A percentile compares a stretch with the other conserved stretches of the same genome.
Evolutionary conservation across 2,888 invertebrate genomes (phyloP).

Genomic region (Holacanthella duospinosa): DNA sequence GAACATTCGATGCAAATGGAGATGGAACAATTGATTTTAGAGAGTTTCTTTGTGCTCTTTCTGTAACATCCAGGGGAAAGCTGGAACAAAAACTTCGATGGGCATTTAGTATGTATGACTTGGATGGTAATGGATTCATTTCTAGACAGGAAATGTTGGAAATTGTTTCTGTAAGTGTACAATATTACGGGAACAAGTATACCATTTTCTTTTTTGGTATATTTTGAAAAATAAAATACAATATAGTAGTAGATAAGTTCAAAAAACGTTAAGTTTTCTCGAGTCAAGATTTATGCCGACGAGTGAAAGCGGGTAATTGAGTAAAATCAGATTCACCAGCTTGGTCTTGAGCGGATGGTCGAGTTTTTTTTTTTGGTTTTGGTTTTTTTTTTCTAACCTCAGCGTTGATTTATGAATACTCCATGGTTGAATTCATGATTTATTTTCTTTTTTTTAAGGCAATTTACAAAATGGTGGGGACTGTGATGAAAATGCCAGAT

Average conservation of each 20-base stretch:
- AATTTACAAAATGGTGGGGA: slow-evolving; percentile 98
- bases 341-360: no score
- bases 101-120: slow-evolving; percentile 99
- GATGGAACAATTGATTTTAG: slow-evolving; percentile 97
- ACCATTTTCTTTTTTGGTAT: no score
- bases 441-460: slow-evolving; percentile 51
- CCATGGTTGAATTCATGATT: not conserved
- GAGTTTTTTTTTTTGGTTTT: no score
- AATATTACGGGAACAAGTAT: no score
- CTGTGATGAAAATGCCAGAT: slow-evolving; percentile 99
- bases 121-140: slow-evolving; percentile 96
- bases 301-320: no score
- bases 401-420: not conserved
- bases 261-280: no score
- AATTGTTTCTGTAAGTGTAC: slow-evolving; percentile 84
- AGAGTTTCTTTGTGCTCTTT: slow-evolving; percentile 93
- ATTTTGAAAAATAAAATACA: no score
- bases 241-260: no score
- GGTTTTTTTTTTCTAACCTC: no score
- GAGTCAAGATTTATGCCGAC: not conserved
- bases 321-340: no score
- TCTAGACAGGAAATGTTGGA: slow-evolving; percentile 97
- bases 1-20: slow-evolving; percentile 94
- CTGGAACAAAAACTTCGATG: slow-evolving; percentile 95
- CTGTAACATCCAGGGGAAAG: slow-evolving; percentile 93